Conservation (phyloP, 1,140 invertebrate species). For the Pseudomyrmex gracilis region DNA sequence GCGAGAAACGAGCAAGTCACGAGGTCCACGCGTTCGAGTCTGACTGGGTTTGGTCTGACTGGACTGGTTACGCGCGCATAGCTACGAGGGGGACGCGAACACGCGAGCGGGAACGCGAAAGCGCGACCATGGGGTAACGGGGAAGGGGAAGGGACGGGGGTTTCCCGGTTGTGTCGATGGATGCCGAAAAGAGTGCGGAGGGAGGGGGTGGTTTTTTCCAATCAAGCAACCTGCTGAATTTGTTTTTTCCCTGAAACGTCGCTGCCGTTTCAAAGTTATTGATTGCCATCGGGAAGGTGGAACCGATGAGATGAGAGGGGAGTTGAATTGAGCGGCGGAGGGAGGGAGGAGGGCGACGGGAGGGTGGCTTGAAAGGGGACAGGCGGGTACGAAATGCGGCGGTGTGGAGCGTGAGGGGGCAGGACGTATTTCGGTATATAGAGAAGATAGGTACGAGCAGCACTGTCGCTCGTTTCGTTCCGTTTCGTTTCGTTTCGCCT, state of each 20-base stretch:
- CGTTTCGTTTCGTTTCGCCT: conserved; percentile 82
- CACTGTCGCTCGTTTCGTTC: conserved; percentile 79
- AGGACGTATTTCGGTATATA: conserved; percentile 67
- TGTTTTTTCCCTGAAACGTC: conserved; percentile 83
- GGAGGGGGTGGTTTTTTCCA: conserved; percentile 80
- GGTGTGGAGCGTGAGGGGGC: conserved; percentile 52
- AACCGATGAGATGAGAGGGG: conserved; percentile 52
- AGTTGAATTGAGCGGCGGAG: conserved; percentile 51
- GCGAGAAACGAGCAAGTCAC: conserved; percentile 64
- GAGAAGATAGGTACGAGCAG: conserved; percentile 69
- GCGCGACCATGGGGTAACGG: conserved; percentile 27
- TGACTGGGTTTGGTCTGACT: conserved; percentile 45
- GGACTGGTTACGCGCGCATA: conserved; percentile 54
- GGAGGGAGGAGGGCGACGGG: neutral
- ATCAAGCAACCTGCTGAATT: conserved; percentile 86
- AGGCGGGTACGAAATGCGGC: conserved; percentile 69
- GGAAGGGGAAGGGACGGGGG: conserved; percentile 27
- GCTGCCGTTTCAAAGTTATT: conserved; percentile 84
- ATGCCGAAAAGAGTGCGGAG: conserved; percentile 47
- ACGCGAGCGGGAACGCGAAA: conserved; percentile 50
- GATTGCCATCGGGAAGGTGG: conserved; percentile 80
- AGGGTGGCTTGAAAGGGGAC: conserved; percentile 58
- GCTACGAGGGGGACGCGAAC: conserved; percentile 18
- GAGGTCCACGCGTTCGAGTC: conserved; percentile 59
- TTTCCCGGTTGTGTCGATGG: conserved; percentile 52